Base-by-base conservation (phyloP, 92 coral and sea anemone species). In the Actinostola sp. region DNA sequence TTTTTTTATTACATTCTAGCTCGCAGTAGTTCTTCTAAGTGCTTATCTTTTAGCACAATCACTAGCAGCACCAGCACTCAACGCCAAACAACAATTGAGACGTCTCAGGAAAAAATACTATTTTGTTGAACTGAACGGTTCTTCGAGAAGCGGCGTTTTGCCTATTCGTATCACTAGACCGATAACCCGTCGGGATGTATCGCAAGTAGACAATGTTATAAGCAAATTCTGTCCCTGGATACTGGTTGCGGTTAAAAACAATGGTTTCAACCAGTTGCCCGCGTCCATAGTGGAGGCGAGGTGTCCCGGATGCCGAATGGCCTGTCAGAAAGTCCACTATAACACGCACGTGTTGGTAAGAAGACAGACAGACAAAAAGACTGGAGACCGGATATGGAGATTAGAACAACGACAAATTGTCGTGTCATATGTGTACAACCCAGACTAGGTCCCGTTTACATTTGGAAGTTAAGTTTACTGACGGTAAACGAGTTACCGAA, bases 51-150 rank as follows among this genome's bases (percentile, higher is more conserved):
- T 57, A 4, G 63, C 17, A 6, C 11, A 7, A 12, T 3, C 63
- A 15, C 39, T 57, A 16, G 36, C 63, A 27, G 36, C 63, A 57
- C 63, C 63, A 27, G 8, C 21, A 14, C 29, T 57, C 36, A 57
- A 38, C 21, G n/a, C 16, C 7, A 46, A 19, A 46, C 17, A 46
- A 19, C 23, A 13, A n/a, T 11, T 3, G 4, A 27, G 28, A 29
- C 63, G 27, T 1, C n/a, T 57, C 25, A 57, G 39, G 17, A 27
- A 5, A 12, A 57, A 30, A 57, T 57, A 57, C 28, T 5, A 27
- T 2, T 57, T 57, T 38, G 17, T 57, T 13, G 63, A 57, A 1
- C 13, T 21, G 36, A 30, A 29, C 7, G 3, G 16, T 52, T 12
- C 28, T 12, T 13, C 27, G 12, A 57, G 63, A 23, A 52, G 54